Base-by-base conservation (phyloP, 2,888 invertebrate species). In the Patella ulyssiponensis region DNA sequence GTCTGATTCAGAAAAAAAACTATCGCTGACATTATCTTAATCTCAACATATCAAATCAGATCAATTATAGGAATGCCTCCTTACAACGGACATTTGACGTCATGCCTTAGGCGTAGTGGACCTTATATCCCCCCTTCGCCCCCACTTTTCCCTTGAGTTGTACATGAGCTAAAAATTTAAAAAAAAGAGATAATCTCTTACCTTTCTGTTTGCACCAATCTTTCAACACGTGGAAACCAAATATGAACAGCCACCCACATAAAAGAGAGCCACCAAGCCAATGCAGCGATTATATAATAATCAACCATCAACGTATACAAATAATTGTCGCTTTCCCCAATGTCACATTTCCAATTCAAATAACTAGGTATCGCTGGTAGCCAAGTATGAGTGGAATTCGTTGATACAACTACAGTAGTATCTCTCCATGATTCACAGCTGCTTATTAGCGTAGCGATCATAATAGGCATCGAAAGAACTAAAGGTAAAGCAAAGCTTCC, bases 401-500 rank as follows among this genome's bases (percentile, higher is more conserved):
- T 73, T 0, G 71, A 56, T 0, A 75, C 77, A 91, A 97, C 96
- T 17, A 95, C 95, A 64, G 64, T 14, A 23, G 11, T 9, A 11
- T 23, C 64, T 82, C 95, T 95, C 82, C 97, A 94, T 54, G 97
- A 93, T 71, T 97, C 97, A 87, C 98, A 98, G 4, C 96, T 95
- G 14, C 96, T 95, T 83, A 97, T 96, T 85, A 98, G 93, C 75
- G 97, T 91, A 5, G 97, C 96, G 33, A 98, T 96, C 1, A 96
- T 95, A 17, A 97, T 94, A 0, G 98, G 98, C 77, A 98, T 96
- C 0, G 97, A 96, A 81, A 99, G 94, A 91, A 96, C 97, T 9
- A 99, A 96, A 0, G 99, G 98, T 86, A 99, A 96, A 0, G 99
- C 98, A 90, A 98, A 98, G 90, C 98, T 97, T 93, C 98, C 97